phyloP scores from a whole-genome alignment of 2,113 vertebrate species.

The Uria aalge region DNA sequence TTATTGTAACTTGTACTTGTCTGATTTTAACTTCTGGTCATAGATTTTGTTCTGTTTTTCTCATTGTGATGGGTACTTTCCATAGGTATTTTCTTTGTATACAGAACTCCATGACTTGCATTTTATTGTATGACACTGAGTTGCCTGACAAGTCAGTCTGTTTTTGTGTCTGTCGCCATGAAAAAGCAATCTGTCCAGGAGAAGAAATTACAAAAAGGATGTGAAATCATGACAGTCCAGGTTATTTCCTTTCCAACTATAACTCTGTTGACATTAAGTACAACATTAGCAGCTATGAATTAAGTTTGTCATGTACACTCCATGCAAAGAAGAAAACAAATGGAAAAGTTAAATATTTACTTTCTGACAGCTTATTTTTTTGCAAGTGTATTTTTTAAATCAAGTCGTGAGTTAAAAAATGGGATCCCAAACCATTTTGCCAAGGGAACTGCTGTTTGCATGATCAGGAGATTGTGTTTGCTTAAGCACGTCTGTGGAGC shows the following conservation, averaged over 20 bases:
- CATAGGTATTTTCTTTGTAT: not conserved
- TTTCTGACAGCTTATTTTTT: conserved; percentile 3
- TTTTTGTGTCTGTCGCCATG: not conserved
- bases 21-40: not conserved
- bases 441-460: conserved; percentile 7
- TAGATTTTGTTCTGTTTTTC: not conserved
- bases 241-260: conserved; percentile 53
- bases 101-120: not conserved
- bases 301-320: not conserved
- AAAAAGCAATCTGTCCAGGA: not conserved
- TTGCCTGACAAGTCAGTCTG: not conserved
- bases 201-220: conserved; percentile 43
- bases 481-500: not conserved
- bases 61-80: not conserved
- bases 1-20: not conserved
- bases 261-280: conserved; percentile 35
- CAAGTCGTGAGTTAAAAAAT: not conserved
- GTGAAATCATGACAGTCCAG: conserved; percentile 5
- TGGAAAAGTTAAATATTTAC: conserved; percentile 50
- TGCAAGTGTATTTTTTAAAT: not conserved
- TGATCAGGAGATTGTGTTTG: conserved; percentile 1
- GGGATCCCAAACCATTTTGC: not conserved
- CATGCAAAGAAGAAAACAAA: conserved; percentile 41
- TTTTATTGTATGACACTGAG: not conserved
- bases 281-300: conserved; percentile 37